Evolutionary conservation across 2,113 vertebrate genomes (phyloP).

Genomic region (Epinephelus lanceolatus): DNA sequence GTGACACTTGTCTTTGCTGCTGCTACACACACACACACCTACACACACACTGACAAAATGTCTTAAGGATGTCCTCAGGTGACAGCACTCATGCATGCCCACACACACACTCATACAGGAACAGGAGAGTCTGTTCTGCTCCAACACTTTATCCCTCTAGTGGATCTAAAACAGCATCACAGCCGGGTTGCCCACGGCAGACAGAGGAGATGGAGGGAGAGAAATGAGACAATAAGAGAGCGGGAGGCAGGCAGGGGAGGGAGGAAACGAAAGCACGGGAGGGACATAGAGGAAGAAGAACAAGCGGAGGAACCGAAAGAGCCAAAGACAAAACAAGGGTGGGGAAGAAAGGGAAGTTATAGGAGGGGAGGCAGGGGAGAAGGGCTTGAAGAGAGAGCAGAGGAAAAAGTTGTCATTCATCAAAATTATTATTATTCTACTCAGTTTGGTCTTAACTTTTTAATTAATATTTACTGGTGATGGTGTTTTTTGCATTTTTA

Average conservation of each 20-base stretch:
- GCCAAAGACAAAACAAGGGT: constrained; percentile 52
- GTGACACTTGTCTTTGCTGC: constrained; percentile 22
- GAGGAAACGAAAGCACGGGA: constrained; percentile 50
- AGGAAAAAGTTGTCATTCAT: neutral
- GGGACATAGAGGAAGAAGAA: constrained; percentile 39
- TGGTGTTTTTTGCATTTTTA: neutral
- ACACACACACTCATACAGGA: neutral
- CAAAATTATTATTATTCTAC: neutral
- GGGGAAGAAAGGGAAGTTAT: constrained; percentile 39
- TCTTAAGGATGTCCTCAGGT: constrained; percentile 39
- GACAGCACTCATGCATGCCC: constrained; percentile 10
- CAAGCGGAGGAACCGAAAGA: constrained; percentile 44
- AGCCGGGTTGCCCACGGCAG: constrained; percentile 50
- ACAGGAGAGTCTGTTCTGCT: constrained; percentile 37
- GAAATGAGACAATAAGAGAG: constrained; percentile 25
- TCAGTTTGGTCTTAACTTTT: neutral
- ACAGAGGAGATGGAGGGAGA: constrained; percentile 27
- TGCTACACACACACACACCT: neutral
- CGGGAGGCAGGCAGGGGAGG: neutral
- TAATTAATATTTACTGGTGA: neutral
- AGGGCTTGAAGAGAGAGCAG: neutral
- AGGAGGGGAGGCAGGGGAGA: neutral
- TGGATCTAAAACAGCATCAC: constrained; percentile 53
- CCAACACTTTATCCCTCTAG: constrained; percentile 31
- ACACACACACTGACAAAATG: neutral